These are phyloP conservation scores for Coreius guichenoti DNA, from an alignment of 2,797 vertebrate genomes.

Conservation along the genomic window DNA sequence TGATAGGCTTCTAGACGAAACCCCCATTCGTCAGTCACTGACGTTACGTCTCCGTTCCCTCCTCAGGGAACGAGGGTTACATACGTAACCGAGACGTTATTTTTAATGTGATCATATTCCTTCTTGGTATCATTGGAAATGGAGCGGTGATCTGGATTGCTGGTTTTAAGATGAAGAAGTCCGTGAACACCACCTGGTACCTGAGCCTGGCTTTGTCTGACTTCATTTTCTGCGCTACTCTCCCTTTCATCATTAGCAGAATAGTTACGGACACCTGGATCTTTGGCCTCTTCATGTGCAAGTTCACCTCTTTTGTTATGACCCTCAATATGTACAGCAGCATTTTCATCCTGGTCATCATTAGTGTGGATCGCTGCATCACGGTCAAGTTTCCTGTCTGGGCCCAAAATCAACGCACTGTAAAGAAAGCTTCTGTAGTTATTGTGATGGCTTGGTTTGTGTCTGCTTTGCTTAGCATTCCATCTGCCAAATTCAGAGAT, in stretches of 20 bases:
- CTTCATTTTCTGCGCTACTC: slow-evolving; percentile 88
- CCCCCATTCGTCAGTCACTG: too few species aligned
- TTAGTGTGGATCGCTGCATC: slow-evolving; percentile 90
- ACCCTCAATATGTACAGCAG: slow-evolving; percentile 96
- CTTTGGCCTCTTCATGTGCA: slow-evolving; percentile 89
- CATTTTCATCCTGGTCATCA: slow-evolving; percentile 88
- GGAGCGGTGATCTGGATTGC: slow-evolving; percentile 87
- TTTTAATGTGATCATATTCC: slow-evolving; percentile 77
- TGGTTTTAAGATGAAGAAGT: slow-evolving; percentile 88
- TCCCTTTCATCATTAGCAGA: slow-evolving; percentile 81
- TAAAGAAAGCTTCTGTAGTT: slow-evolving; percentile 73
- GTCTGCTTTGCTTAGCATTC: slow-evolving; percentile 79
- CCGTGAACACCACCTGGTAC: slow-evolving; percentile 91
- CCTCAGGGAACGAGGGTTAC: too few species aligned
- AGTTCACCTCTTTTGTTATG: slow-evolving; percentile 82
- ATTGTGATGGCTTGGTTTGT: slow-evolving; percentile 81
- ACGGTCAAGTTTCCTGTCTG: slow-evolving; percentile 89
- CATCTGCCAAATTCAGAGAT: slow-evolving; percentile 81
- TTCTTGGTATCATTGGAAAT: slow-evolving; percentile 87
- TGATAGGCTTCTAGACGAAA: too few species aligned
- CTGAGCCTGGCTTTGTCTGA: slow-evolving; percentile 90
- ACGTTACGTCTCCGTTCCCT: too few species aligned
- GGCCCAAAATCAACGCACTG: slow-evolving; percentile 89
- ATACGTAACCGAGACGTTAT: slow-evolving; percentile 51
- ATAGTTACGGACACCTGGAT: slow-evolving; percentile 81